Conservation (phyloP, 2,888 invertebrate genomes). For the Phengaris alcon region DNA sequence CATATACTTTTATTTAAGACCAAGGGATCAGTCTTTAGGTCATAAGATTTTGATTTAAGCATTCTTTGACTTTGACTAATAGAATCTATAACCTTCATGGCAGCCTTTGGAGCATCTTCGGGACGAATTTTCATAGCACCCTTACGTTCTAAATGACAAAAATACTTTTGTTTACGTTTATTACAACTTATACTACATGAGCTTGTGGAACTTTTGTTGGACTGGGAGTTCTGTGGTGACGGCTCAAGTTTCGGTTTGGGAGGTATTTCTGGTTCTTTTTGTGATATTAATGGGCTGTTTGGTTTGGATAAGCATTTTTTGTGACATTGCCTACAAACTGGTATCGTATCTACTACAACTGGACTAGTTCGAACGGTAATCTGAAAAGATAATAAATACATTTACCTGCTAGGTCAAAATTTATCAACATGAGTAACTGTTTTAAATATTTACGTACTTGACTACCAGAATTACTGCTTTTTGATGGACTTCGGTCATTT, state of each 20-base stretch:
- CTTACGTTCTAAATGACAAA: constrained; percentile 70
- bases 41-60: constrained; percentile 73
- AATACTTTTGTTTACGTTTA: constrained; percentile 62
- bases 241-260: constrained; percentile 60
- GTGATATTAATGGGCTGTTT: constrained; percentile 72
- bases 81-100: constrained; percentile 71
- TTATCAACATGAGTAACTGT: not conserved
- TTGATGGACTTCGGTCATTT: constrained; percentile 83
- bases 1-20: constrained; percentile 60
- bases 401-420: not conserved
- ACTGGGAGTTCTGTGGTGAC: constrained; percentile 64
- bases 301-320: constrained; percentile 84
- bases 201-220: constrained; percentile 65
- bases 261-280: constrained; percentile 63
- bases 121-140: constrained; percentile 73
- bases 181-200: constrained; percentile 67
- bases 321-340: constrained; percentile 88
- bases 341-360: constrained; percentile 84
- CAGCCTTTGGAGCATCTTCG: constrained; percentile 71
- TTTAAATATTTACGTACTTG: constrained; percentile 76
- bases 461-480: constrained; percentile 87
- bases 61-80: constrained; percentile 74
- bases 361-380: constrained; percentile 88
- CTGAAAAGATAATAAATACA: constrained; percentile 60
- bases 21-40: constrained; percentile 69